Base-by-base conservation (phyloP, 2,888 invertebrate species). In the Acleris emargana region DNA sequence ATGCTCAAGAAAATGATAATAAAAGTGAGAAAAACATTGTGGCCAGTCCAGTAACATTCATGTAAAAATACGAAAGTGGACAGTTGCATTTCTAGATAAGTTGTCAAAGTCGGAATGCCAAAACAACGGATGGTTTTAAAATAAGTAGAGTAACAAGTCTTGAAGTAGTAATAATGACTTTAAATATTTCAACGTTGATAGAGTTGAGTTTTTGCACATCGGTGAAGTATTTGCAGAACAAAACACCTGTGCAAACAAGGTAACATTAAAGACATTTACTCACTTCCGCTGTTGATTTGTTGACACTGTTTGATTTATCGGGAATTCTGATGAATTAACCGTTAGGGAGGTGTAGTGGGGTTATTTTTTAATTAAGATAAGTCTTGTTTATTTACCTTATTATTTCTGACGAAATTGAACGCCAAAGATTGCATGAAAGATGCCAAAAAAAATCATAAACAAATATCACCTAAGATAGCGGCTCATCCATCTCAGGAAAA, bases 381-480 rank as follows among this genome's bases (percentile, higher is more conserved):
- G 5, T 28, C 25, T 32, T 38, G 1, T 66, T 47, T 32, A 18
- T 42, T 57, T 45, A 17, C 20, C 16, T 64, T 43, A 50, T 64
- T 50, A 54, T 55, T 54, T 55, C 18, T 50, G 16, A 64, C 20
- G 32, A 20, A 52, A 57, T 57, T 53, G 77, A 76, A 70, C 69
- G 71, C 64, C 71, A 71, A 78, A 80, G 75, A 79, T 81, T 75
- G 73, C 75, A 75, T 67, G 69, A 71, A 69, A 77, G 75, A 77
- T 75, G 68, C 67, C 70, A 54, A 54, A 77, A 85, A 83, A 84
- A 84, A 38, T 75, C 73, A 80, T 83, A 79, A 78, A 82, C 80
- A 84, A 86, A 86, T 80, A 87, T 73, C 76, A 73, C 76, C 77
- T 79, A 75, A 80, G 82, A 85, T 81, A 82, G 74, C 74, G 73